Conservation (phyloP, 1,140 invertebrate species). For the Trialeurodes vaporariorum region DNA sequence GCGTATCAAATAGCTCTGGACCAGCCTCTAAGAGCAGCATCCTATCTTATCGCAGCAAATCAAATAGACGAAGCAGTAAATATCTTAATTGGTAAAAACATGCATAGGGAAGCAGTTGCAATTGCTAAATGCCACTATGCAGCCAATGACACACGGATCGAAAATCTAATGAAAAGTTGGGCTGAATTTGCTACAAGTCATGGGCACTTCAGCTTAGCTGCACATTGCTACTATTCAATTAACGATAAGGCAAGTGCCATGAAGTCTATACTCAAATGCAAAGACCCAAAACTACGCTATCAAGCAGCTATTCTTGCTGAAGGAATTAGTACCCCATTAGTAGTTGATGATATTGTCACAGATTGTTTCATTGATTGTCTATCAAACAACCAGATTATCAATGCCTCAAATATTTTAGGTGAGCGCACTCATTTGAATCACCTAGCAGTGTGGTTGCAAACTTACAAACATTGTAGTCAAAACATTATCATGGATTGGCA, state of each 20-base stretch:
- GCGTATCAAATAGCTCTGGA: constrained; percentile 45
- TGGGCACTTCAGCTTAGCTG: neutral
- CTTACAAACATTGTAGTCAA: neutral
- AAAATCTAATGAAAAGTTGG: neutral
- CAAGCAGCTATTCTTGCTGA: neutral
- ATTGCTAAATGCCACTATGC: constrained; percentile 44
- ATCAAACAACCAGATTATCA: neutral
- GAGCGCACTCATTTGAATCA: neutral
- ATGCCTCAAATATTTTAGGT: neutral
- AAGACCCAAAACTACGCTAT: neutral
- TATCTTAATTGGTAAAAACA: constrained; percentile 38
- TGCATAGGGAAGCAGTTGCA: constrained; percentile 48
- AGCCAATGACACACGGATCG: constrained; percentile 31
- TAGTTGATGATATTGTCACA: neutral
- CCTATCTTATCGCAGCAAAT: constrained; percentile 46
- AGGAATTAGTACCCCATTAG: neutral
- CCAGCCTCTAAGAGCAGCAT: constrained; percentile 42
- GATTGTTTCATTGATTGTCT: neutral
- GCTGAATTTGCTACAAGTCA: neutral
- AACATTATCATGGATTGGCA: neutral
- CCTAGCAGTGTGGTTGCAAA: neutral
- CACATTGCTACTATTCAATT: neutral
- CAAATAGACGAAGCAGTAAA: constrained; percentile 47
- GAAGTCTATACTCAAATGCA: neutral
- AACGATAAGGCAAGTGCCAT: neutral